Base-by-base conservation (phyloP, 2,797 vertebrate genomes). In the Monodelphis domestica region DNA sequence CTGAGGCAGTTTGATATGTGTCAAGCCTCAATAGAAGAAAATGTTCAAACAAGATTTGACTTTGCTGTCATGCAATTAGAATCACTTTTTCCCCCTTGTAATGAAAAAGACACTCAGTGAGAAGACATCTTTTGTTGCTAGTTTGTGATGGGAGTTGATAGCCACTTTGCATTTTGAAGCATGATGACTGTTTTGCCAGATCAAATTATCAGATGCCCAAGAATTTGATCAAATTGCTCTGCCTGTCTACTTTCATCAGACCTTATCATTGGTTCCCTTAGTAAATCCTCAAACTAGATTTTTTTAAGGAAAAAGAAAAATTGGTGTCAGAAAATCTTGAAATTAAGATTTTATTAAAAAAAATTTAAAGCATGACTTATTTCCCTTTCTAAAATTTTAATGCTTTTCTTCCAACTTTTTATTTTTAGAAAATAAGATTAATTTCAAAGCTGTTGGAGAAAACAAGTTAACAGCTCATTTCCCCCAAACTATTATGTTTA, bases 81-180 rank as follows among this genome's bases (percentile, higher is more conserved):
- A 91, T 87, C 38, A 89, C 63, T 91, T 96, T 93, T 28, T 45
- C 28, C 54, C n/a, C 53, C 29, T 2, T 57, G 45, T 54, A 87
- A 94, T 53, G 45, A 93, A 94, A 89, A 88, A 90, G 54, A 70
- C 45, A 90, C 50, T 55, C 53, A 54, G 94, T 5, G 33, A 92
- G 21, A 91, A 53, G 59, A 88, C 0, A 0, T 91, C 90, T 54
- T 95, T 90, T 93, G 52, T 70, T 94, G 59, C 59, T 95, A 51
- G 17, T 53, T 15, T 84, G 84, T 53, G 53, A 93, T 89, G 90
- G 54, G 15, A 63, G 28, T 53, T 54, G 53, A 38, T 38, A n/a
- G 54, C 17, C 24, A 12, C 51, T 92, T 93, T 78, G 63, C 51
- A 29, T 95, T 95, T 96, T 92, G 59, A 96, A 96, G 92, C 50